Conservation (phyloP, 2,888 invertebrate species). For the Rotaria macrura region DNA sequence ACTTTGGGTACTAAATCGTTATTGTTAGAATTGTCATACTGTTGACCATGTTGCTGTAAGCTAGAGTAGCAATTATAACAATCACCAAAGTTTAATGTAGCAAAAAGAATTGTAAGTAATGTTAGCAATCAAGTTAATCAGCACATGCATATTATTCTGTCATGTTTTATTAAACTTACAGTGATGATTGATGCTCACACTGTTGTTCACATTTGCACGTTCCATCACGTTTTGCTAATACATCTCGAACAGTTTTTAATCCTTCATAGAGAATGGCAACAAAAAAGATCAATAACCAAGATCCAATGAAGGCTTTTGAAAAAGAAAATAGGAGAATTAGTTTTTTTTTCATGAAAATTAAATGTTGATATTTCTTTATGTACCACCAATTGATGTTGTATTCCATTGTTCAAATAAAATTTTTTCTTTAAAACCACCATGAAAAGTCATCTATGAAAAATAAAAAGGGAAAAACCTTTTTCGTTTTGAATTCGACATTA, state of each 20-base stretch:
- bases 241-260: neutral
- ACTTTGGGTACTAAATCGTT: neutral
- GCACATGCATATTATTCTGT: too few species aligned
- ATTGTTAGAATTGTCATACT: neutral
- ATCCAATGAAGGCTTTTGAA: conserved; percentile 13
- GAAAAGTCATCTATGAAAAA: neutral
- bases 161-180: neutral
- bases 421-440: neutral
- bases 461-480: neutral
- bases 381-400: neutral
- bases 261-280: neutral
- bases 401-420: neutral
- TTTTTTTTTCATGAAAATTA: too few species aligned
- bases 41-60: neutral
- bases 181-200: neutral
- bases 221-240: neutral
- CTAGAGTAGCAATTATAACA: neutral
- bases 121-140: too few species aligned
- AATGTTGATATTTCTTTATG: too few species aligned
- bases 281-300: neutral
- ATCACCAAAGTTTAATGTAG: neutral
- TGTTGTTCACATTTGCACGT: neutral
- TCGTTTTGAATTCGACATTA: too few species aligned
- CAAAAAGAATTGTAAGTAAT: too few species aligned
- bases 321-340: too few species aligned